A percentile compares a stretch with the other conserved stretches of the same genome.
Evolutionary conservation across 1,140 invertebrate species (phyloP).

Genomic region (Stegodyphus mimosarum): DNA sequence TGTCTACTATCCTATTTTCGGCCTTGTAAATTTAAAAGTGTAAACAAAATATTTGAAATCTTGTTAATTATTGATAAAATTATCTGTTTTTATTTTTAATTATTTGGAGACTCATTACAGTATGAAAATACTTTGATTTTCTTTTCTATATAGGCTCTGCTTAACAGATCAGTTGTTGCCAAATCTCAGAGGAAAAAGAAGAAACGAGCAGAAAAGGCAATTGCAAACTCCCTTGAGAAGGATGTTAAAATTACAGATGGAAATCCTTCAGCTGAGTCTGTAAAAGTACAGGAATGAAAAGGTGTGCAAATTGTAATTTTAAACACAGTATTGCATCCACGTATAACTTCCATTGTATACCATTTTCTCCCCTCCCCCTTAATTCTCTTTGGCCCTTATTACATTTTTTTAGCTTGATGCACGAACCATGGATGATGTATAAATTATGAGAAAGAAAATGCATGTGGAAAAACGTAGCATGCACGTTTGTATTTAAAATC

Average conservation of each 20-base stretch:
- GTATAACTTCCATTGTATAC: too few relatives aligned
- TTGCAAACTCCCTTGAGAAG: conserved; percentile 66
- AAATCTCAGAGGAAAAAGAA: conserved; percentile 63
- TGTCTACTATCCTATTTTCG: too few relatives aligned
- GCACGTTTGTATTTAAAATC: too few relatives aligned
- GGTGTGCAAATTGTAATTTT: background rate
- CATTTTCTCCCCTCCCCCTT: too few relatives aligned
- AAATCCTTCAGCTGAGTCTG: conserved; percentile 42
- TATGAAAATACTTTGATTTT: background rate
- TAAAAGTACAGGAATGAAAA: conserved; percentile 53
- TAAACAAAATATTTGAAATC: background rate
- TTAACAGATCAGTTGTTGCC: conserved; percentile 49
- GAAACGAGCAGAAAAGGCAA: conserved; percentile 74
- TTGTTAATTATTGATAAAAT: too few relatives aligned
- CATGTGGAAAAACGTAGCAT: too few relatives aligned
- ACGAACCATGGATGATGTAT: too few relatives aligned
- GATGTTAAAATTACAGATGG: conserved; percentile 20
- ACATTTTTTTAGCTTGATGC: too few relatives aligned
- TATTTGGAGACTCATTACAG: background rate
- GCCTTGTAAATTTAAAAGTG: too few relatives aligned
- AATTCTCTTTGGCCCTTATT: too few relatives aligned
- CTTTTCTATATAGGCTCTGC: conserved; percentile 12
- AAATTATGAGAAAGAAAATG: too few relatives aligned
- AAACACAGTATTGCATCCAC: too few relatives aligned
- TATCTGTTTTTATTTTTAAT: conserved; percentile 8